Conservation (phyloP, 2,113 vertebrate species). For the Anarhynchus alexandrinus region DNA sequence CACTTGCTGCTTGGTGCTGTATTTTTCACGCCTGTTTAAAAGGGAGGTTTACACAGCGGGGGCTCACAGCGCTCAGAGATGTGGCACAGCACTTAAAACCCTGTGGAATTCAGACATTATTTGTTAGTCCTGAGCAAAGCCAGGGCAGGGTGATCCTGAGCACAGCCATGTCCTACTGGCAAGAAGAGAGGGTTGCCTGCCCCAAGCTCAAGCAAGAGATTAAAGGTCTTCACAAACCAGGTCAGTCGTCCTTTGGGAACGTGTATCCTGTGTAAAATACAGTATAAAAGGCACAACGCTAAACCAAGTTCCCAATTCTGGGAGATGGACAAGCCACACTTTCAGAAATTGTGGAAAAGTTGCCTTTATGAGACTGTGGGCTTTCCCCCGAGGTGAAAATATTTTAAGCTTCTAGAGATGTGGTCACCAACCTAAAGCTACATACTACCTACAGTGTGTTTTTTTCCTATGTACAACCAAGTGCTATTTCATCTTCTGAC, state of each 20-base stretch:
- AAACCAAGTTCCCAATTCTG: background rate
- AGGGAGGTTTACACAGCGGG: background rate
- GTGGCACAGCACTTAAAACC: background rate
- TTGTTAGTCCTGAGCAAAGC: no score
- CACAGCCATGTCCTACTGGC: background rate
- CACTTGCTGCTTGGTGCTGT: background rate
- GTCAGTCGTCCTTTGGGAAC: background rate
- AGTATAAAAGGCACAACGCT: accelerated
- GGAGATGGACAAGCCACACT: background rate
- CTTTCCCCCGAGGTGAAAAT: background rate
- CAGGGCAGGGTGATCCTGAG: background rate
- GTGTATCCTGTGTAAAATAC: background rate
- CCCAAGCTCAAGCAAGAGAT: background rate
- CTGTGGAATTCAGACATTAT: background rate
- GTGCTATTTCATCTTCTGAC: background rate
- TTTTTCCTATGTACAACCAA: background rate
- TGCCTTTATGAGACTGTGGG: background rate
- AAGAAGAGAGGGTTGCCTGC: no score
- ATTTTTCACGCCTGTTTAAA: background rate
- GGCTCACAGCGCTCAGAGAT: background rate
- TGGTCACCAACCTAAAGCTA: no score
- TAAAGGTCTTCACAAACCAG: background rate
- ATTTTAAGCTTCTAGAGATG: background rate
- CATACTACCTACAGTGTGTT: background rate
- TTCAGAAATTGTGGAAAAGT: background rate